Percentiles rank a stretch among this genome's conserved stretches.
phyloP scores from a whole-genome alignment of 1,140 invertebrate species.

The Papilio helenus region DNA sequence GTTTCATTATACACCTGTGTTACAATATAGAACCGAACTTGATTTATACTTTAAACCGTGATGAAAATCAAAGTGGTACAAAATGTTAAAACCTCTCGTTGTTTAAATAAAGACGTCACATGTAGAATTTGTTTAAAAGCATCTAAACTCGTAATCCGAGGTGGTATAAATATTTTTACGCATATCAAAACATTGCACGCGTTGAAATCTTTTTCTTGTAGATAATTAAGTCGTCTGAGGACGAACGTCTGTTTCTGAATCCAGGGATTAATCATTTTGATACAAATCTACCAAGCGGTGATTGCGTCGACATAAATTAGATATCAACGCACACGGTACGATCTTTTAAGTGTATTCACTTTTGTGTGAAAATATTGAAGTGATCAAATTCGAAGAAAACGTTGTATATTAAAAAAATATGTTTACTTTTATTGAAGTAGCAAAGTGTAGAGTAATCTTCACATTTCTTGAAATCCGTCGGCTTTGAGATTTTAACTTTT shows the following conservation, averaged over 20 bases:
- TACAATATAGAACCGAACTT: background rate
- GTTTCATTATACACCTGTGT: slow-evolving; percentile 35
- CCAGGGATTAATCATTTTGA: background rate
- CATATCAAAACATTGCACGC: no score
- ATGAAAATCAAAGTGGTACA: background rate
- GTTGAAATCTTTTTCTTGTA: no score
- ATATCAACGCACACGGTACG: background rate
- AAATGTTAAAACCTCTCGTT: background rate
- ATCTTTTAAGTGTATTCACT: no score
- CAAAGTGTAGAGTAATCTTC: background rate
- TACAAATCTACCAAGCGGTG: background rate
- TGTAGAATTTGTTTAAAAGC: background rate
- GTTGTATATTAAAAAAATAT: background rate
- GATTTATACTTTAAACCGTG: background rate
- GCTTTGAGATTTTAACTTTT: background rate
- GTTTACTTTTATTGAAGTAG: background rate
- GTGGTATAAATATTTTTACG: no score
- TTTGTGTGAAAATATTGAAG: background rate
- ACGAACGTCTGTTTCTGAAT: background rate
- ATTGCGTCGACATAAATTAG: background rate
- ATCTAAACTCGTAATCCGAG: background rate
- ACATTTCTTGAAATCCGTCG: background rate
- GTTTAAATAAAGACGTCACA: background rate
- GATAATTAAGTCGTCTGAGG: no score
- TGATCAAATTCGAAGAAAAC: background rate